Evolutionary conservation across 2,113 vertebrate genomes (phyloP), one percentile per base, ranked within the genome.

Genomic region (Anhinga anhinga): DNA sequence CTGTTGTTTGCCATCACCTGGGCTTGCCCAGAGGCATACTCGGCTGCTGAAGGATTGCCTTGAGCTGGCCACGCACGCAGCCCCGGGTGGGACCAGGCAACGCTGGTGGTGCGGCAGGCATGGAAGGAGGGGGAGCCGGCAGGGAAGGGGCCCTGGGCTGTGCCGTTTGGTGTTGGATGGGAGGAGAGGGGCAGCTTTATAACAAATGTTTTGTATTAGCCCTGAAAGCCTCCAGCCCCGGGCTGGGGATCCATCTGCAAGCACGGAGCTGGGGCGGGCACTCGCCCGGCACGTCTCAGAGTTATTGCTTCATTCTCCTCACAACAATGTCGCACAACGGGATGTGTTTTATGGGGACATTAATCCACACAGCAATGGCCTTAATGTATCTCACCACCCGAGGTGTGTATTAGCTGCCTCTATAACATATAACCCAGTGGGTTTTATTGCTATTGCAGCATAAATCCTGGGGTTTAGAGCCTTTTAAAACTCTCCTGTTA

Each of bases 221-320:
- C 86, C 87, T 8, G 38, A 71, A 55, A 93, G 34, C 17, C 88
- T 84, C 26, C 79, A 86, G 80, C 55, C 70, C 83, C 3, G 5
- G 53, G 83, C 86, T 87, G 77, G 77, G 67, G 94, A 93, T 86
- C 63, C 82, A 26, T 81, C 82, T 38, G 45, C 53, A 40, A 36
- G 84, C 92, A 76, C 9, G 1, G 65, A 90, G 44, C 78, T 55
- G 73, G 73, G 70, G 81, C 5, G 8, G 88, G 94, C 76, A 27
- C 79, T 78, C 5, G 9, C 45, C 53, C 0, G 15, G 53, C 10
- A 1, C 0, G 5, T 59, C 91, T 62, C 47, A 11, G 91, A 91
- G 65, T 92, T 96, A 95, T 93, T 95, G 92, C 88, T 87, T 79
- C 93, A 91, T 97, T 94, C 94, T 96, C 81, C 53, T 95, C 80